These are phyloP conservation scores for Polyodon spathula DNA, from an alignment of 2,113 vertebrate genomes.

Conservation along the genomic window DNA sequence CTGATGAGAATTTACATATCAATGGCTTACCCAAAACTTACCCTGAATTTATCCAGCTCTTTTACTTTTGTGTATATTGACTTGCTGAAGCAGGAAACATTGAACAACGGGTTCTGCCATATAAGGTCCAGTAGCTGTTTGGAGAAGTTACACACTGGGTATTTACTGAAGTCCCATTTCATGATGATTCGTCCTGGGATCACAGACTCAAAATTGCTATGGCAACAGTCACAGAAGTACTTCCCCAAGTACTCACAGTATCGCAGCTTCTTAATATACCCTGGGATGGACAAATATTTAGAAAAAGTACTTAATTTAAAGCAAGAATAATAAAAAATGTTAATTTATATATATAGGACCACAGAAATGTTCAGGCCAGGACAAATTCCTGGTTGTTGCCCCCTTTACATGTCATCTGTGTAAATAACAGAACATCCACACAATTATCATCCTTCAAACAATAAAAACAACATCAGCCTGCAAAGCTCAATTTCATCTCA, in stretches of 20 bases:
- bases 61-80: slow-evolving; percentile 52
- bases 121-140: slow-evolving; percentile 66
- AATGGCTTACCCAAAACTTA: slow-evolving; percentile 36
- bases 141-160: slow-evolving; percentile 74
- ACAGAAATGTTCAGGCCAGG: no score
- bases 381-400: no score
- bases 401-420: no score
- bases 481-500: no score
- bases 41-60: slow-evolving; percentile 69
- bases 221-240: slow-evolving; percentile 83
- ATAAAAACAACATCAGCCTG: no score
- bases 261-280: slow-evolving; percentile 68
- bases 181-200: slow-evolving; percentile 72
- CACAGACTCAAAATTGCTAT: slow-evolving; percentile 55
- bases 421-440: no score
- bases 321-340: no score
- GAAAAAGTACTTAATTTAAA: no score
- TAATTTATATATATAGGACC: no score
- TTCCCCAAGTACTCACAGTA: slow-evolving; percentile 83
- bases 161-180: slow-evolving; percentile 74
- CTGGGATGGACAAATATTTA: slow-evolving; percentile 33
- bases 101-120: slow-evolving; percentile 72
- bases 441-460: no score
- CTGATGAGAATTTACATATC: no score
- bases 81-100: slow-evolving; percentile 43